Base-by-base conservation (phyloP, 2,113 vertebrate genomes). In the Lepidothrix coronata region DNA sequence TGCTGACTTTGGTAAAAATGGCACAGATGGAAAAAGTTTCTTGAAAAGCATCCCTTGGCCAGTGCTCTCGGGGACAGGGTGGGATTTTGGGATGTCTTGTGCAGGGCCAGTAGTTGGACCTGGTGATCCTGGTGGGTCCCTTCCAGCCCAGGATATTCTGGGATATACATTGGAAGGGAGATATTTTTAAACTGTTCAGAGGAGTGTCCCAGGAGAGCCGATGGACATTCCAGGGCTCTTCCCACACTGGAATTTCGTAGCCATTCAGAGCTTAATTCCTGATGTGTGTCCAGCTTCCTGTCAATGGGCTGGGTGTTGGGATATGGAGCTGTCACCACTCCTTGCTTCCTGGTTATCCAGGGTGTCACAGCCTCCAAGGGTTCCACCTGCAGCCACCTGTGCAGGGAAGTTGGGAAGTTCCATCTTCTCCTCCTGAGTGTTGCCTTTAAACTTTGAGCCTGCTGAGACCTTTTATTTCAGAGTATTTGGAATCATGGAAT, bases 381-480 rank as follows among this genome's bases (percentile, higher is more conserved):
- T 20, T 35, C 61, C 49, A 14, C 82, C 65, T 11, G 23, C 23
- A 43, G 39, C 1, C 0, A 2, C 0, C 0, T 1, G 1, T 33
- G 7, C 48, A 0, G 6, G 18, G 2, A 20, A 3, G 11, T 9
- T 1, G 1, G 20, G n/a, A 25, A 18, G 39, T 27, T 33, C 23
- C 46, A 2, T 14, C 63, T 44, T 33, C 31, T 54, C 4, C 2
- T 8, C 4, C 2, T 8, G 31, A 25, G 51, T 5, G 0, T 52
- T 5, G 14, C 85, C 63, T 22, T 28, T 4, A 9, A 61, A 7
- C 48, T 6, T 49, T 3, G 52, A 57, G 17, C 37, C 25, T 37
- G 63, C 62, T 2, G 12, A 46, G 75, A 13, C 18, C 10, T 39
- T 43, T 25, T 48, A 21, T 30, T 57, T 48, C 35, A 8, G 31